Percentiles rank a stretch among this genome's conserved stretches.
Conservation (phyloP, 2,113 vertebrate species). For the Megaceryle torquata region DNA sequence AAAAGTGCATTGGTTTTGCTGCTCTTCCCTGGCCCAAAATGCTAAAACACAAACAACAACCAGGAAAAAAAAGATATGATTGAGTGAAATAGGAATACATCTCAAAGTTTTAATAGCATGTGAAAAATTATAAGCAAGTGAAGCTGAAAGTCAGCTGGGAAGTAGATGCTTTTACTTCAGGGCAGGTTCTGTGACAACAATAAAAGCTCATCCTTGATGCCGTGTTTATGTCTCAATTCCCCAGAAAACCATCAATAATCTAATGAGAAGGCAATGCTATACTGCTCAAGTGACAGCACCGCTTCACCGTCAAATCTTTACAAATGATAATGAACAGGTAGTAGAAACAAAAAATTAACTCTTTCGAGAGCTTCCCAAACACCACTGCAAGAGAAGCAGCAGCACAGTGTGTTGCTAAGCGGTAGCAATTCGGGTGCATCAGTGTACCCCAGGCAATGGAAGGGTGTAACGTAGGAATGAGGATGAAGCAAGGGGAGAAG, state of each 20-base stretch:
- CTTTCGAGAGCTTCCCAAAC: slow-evolving; percentile 9
- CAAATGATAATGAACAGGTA: slow-evolving; percentile 45
- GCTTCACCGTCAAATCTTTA: slow-evolving; percentile 28
- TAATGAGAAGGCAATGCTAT: slow-evolving; percentile 53
- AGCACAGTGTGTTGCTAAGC: neutral
- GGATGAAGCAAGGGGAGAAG: neutral
- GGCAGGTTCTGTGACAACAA: slow-evolving; percentile 42
- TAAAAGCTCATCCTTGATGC: slow-evolving; percentile 50
- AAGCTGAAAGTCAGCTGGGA: slow-evolving; percentile 35
- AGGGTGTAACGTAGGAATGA: neutral
- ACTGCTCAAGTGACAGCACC: slow-evolving; percentile 56
- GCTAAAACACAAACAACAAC: neutral
- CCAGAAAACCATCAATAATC: slow-evolving; percentile 66
- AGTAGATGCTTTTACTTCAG: slow-evolving; percentile 45
- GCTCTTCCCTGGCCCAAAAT: neutral
- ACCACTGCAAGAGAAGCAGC: neutral
- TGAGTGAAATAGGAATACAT: slow-evolving; percentile 20
- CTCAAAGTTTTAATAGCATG: slow-evolving; percentile 54
- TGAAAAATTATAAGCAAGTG: slow-evolving; percentile 53
- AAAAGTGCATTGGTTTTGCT: neutral
- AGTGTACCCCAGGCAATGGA: neutral
- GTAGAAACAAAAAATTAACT: slow-evolving; percentile 3
- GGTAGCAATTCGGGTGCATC: neutral
- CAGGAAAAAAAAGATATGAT: neutral
- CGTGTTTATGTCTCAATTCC: slow-evolving; percentile 60